phyloP scores from a whole-genome alignment of 2,113 vertebrate species.

The Mugil cephalus region DNA sequence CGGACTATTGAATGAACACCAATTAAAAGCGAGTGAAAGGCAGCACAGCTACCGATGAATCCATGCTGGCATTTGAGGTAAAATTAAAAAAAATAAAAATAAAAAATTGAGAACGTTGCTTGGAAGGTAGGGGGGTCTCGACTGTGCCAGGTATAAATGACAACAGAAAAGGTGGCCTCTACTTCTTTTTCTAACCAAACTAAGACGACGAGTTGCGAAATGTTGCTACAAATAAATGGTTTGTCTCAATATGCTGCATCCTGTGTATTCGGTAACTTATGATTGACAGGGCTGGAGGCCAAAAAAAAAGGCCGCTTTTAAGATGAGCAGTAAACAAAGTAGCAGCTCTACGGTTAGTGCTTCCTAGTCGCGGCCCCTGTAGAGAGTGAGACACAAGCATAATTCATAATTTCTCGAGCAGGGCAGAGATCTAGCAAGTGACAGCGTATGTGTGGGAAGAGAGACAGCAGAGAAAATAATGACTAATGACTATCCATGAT shows the following conservation, averaged over 20 bases:
- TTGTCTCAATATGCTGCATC: conserved; percentile 1
- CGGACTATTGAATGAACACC: conserved; percentile 51
- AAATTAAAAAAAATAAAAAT: conserved; percentile 55
- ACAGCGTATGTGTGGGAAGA: conserved; percentile 44
- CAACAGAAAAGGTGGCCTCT: conserved; percentile 21
- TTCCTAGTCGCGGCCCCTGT: conserved; percentile 42
- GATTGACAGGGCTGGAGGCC: conserved; percentile 41
- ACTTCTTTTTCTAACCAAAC: conserved; percentile 35
- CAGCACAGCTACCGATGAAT: conserved; percentile 10
- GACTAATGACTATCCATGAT: conserved; percentile 76
- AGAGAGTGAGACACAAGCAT: conserved; percentile 62
- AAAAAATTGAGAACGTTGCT: conserved; percentile 46
- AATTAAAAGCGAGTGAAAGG: conserved; percentile 57
- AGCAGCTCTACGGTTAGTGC: conserved; percentile 33
- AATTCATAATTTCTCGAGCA: conserved; percentile 66
- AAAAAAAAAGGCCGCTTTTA: conserved; percentile 18
- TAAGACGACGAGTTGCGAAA: conserved; percentile 27
- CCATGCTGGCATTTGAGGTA: conserved; percentile 36
- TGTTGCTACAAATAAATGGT: conserved; percentile 41
- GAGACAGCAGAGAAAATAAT: conserved; percentile 72
- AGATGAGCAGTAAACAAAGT: conserved; percentile 56
- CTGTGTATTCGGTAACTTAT: background rate
- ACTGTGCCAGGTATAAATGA: conserved; percentile 21
- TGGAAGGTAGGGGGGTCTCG: conserved; percentile 37
- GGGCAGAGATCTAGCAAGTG: conserved; percentile 56